A percentile compares a stretch with the other conserved stretches of the same genome.
These are phyloP conservation scores for Lordiphosa andalusiaca DNA, from an alignment of 2,888 invertebrate species.

Conservation along the genomic window DNA sequence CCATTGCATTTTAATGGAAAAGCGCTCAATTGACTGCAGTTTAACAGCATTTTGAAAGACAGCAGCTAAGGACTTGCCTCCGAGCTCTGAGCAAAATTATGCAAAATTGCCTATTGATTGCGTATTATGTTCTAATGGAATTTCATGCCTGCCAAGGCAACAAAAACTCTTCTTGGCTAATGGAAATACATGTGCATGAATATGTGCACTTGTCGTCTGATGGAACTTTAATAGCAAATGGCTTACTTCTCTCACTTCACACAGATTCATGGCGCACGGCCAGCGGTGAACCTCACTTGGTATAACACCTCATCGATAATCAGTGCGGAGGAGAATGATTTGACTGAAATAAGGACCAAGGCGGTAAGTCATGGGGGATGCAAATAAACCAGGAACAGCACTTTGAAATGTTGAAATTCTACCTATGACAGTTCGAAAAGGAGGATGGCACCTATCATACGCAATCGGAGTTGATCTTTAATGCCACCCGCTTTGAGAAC, in stretches of 20 bases:
- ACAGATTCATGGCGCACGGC: slow-evolving; percentile 88
- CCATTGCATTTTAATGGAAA: slow-evolving; percentile 64
- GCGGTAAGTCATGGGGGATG: slow-evolving; percentile 79
- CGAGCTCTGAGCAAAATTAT: slow-evolving; percentile 52
- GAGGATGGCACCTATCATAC: slow-evolving; percentile 90
- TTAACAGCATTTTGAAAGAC: slow-evolving; percentile 51
- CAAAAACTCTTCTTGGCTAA: slow-evolving; percentile 27
- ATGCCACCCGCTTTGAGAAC: slow-evolving; percentile 90
- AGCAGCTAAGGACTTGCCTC: slow-evolving; percentile 25
- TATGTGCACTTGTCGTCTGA: slow-evolving; percentile 43
- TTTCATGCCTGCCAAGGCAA: slow-evolving; percentile 41
- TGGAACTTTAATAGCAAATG: slow-evolving; percentile 63
- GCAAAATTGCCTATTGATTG: slow-evolving; percentile 66
- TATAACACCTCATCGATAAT: slow-evolving; percentile 86
- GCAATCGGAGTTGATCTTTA: slow-evolving; percentile 88
- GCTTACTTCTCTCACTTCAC: slow-evolving; percentile 1
- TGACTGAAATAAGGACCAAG: slow-evolving; percentile 79
- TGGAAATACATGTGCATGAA: slow-evolving; percentile 24
- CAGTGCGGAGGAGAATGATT: slow-evolving; percentile 70
- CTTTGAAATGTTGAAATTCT: not conserved
- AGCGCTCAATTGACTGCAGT: slow-evolving; percentile 55
- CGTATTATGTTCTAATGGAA: slow-evolving; percentile 61
- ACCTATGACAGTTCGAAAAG: slow-evolving; percentile 81
- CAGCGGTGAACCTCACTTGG: slow-evolving; percentile 92
- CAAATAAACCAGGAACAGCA: not conserved